Evolutionary conservation across 2,113 vertebrate genomes (phyloP), one percentile per base, ranked within the genome.

Genomic region (Rhinolophus ferrumequinum): DNA sequence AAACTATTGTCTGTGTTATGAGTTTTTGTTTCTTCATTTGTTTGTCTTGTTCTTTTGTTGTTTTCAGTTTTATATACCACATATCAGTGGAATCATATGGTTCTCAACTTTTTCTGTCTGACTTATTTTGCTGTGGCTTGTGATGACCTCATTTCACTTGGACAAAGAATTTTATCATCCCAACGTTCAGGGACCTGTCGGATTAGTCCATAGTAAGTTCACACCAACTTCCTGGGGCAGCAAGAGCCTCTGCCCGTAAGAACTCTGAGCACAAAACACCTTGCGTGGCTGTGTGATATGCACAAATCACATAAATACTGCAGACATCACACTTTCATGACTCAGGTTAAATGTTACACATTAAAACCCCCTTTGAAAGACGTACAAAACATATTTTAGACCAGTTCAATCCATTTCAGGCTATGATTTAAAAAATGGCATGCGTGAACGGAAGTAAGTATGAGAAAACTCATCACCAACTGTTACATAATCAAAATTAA

Each of bases 401-500:
- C 58, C 9, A 33, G 6, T 64, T 96, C 73, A 54, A 67, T 50
- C 6, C 18, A 60, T 41, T 81, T 56, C 6, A 58, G 66, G 35
- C 50, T 50, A 58, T 70, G 73, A 44, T 66, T 52, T 88, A 56
- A 93, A 66, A 88, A 91, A 77, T 1, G 50, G 10, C 72, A 16
- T 12, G 28, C 5, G 28, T 64, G 67, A 85, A 62, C 8, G 13
- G 12, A 67, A n/a, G 41, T 44, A 44, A 44, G 60, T 8, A 9
- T 22, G 72, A 96, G 90, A 93, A 50, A 96, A 56, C 47, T 86
- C 3, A 41, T 8, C 47, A 80, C 66, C 95, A 62, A 73, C 52
- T 91, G 62, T 72, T 47, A 86, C 33, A 76, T 75, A 72, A 76
- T 89, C 38, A 67, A 66, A 95, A 89, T 67, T 95, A 95, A 30